Evolutionary conservation across 2,113 vertebrate genomes (phyloP), one percentile per base, ranked within the genome.

Genomic region (Pseudolaguvia tuberculata): DNA sequence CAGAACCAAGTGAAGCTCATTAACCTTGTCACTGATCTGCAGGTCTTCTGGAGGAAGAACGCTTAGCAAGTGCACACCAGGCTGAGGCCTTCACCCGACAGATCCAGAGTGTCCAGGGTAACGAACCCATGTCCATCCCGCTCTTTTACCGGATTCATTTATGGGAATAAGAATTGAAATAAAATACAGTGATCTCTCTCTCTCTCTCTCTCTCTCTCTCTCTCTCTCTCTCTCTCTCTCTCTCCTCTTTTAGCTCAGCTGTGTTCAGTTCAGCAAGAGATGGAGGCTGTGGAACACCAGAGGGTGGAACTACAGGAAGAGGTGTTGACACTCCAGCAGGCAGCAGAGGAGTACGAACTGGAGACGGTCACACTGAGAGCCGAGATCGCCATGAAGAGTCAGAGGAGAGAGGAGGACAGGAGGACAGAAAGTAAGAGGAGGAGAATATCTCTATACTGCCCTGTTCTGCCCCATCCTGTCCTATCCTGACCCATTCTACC

Each of bases 31-130:
- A 9, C 57, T 69, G 53, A 50, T 29, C 20, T 35, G 25, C 83
- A 95, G 94, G 93, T 39, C 87, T 94, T 77, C 68, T 95, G 86
- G 94, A 96, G 75, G 94, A 94, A n/a, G 93, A 95, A 77, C 91
- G 94, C 51, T 77, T 95, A 84, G 91, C 92, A 42, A 93, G 92
- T 0, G 93, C 94, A 7, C 93, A 94, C 84, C 94, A 93, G 82
- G 92, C 92, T 0, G 93, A 94, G 76, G 87, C 91, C 79, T 93
- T 94, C 85, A 90, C 91, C 9, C 89, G 91, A 12, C 91, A 93
- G 80, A 92, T 94, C 78, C 92, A 92, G 83, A 88, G 88, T 51
- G 87, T 94, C 25, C 92, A 94, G 88, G 92, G 93, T 91, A 84
- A 31, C 66, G 59, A 2, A 10, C 10, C 10, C 42, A 23, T 39